Conservation (phyloP, 2,888 invertebrate species). For the Lepidonotus clava region DNA sequence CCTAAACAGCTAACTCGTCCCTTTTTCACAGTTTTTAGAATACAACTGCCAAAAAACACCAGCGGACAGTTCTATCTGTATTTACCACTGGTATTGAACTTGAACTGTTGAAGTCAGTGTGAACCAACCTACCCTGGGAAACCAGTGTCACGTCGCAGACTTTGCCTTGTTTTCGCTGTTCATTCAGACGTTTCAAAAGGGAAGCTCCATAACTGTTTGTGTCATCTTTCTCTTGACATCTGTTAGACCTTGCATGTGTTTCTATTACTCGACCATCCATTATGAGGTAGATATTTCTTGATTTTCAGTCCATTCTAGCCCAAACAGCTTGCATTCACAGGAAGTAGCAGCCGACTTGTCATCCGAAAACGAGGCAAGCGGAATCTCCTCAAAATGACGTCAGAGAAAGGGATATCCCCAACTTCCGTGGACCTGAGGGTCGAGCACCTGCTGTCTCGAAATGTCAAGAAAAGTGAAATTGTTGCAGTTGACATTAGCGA, state of each 20-base stretch:
- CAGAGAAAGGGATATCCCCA: neutral
- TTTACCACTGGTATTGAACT: no score
- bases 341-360: conserved; percentile 49
- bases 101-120: no score
- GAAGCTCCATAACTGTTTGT: neutral
- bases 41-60: no score
- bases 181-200: conserved; percentile 14
- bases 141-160: conserved; percentile 31
- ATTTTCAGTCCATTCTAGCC: neutral
- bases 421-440: neutral
- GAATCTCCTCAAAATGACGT: neutral
- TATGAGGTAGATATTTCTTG: neutral
- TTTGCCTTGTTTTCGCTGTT: conserved; percentile 31
- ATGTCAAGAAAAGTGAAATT: neutral
- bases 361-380: neutral
- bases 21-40: no score
- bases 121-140: conserved; percentile 21
- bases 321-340: neutral
- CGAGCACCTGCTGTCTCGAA: no score
- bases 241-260: neutral
- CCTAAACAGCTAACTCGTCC: no score
- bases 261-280: conserved; percentile 42
- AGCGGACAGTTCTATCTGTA: no score
- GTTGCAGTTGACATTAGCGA: conserved; percentile 88
- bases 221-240: conserved; percentile 19